These are phyloP conservation scores for Eira barbara DNA, from an alignment of 2,113 vertebrate species.

Conservation along the genomic window DNA sequence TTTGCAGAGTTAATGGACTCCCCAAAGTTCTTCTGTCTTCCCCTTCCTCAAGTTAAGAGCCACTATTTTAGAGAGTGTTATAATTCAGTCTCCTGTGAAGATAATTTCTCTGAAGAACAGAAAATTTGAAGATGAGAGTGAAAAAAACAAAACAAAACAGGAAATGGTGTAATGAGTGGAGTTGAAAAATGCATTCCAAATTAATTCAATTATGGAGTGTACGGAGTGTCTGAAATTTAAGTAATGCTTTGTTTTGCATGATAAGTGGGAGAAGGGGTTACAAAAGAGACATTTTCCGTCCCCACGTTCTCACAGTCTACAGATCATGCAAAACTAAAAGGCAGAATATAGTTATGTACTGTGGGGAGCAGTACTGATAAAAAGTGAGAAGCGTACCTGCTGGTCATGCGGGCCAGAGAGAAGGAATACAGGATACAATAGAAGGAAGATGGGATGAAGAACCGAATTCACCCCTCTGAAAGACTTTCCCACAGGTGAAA, in stretches of 20 bases:
- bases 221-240: not conserved
- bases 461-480: not conserved
- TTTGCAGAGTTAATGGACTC: not conserved
- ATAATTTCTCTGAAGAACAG: constrained; percentile 6
- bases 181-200: not conserved
- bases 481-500: not conserved
- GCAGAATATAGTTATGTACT: not conserved
- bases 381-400: not conserved
- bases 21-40: not conserved
- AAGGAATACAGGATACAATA: not conserved
- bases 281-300: not conserved
- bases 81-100: not conserved
- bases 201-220: not conserved
- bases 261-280: not conserved
- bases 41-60: not conserved
- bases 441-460: not conserved
- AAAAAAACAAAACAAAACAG: not conserved
- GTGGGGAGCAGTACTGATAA: not conserved
- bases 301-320: not conserved
- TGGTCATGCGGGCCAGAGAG: not conserved
- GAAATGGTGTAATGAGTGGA: not conserved
- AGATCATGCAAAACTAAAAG: not conserved
- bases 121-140: not conserved
- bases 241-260: not conserved
- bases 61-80: not conserved